A percentile compares a stretch with the other conserved stretches of the same genome.
These are phyloP conservation scores for Drosophila eugracilis DNA, from an alignment of 1,140 invertebrate species.

Conservation along the genomic window DNA sequence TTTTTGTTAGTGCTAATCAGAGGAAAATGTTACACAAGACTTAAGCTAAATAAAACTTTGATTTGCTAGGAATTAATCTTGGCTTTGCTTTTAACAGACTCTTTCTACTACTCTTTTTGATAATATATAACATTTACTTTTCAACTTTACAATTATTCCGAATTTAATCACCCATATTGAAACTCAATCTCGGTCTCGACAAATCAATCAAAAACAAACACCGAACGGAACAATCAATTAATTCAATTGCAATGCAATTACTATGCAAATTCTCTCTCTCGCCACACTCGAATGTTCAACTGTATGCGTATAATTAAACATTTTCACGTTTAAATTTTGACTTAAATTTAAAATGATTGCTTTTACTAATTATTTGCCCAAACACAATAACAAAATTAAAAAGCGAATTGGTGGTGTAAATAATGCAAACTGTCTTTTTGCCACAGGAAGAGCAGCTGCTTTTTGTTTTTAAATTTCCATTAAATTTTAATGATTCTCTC, in stretches of 20 bases:
- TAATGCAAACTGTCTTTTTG: conserved; percentile 3
- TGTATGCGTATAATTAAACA: conserved; percentile 30
- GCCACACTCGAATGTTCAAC: conserved; percentile 1
- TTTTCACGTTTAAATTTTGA: conserved; percentile 33
- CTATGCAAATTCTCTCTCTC: conserved; percentile 42
- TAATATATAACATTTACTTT: neutral
- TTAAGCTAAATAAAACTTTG: neutral
- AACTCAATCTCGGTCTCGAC: conserved; percentile 16
- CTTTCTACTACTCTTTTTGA: no score
- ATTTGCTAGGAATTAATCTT: neutral
- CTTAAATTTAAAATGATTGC: conserved; percentile 33
- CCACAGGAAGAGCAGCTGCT: neutral
- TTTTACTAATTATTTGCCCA: conserved; percentile 20
- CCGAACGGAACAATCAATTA: conserved; percentile 36
- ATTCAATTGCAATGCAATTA: conserved; percentile 35
- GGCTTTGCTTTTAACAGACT: no score
- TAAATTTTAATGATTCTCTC: conserved; percentile 9
- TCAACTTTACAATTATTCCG: neutral
- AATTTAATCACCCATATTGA: conserved; percentile 5
- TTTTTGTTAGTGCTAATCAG: conserved; percentile 5
- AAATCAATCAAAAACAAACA: conserved; percentile 49
- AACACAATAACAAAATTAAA: neutral
- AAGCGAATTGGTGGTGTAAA: conserved; percentile 18
- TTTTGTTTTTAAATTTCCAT: conserved; percentile 13
- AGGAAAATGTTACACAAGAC: conserved; percentile 4